Evolutionary conservation across 2,888 invertebrate genomes (phyloP), one percentile per base, ranked within the genome.

Genomic region (Cryptosula pallasiana): DNA sequence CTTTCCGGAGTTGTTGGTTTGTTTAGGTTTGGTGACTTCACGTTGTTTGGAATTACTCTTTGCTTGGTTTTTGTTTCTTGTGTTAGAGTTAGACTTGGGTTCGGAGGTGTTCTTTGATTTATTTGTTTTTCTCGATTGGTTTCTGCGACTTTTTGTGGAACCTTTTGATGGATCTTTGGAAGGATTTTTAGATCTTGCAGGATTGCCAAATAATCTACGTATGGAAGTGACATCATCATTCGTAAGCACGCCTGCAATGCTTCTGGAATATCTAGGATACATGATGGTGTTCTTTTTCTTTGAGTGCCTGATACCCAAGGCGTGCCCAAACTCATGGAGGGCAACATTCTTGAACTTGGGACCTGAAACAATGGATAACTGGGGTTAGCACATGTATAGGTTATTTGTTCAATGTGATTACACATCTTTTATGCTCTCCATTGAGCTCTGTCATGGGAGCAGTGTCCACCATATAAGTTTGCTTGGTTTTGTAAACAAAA

Each of bases 301-400:
- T 5, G 27, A 27, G 32, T 63, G 63, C 3, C 32, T 27, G 25
- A 63, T 63, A 5, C 63, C 63, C n/a, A 63, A n/a, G 32, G 63
- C 63, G 34, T 63, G 63, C 63, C 63, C 63, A 63, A 63, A 63
- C 63, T 63, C 63, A 34, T 63, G 63, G 5, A 27, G 13, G 9
- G 63, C 63, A 32, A 63, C 63, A 63, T 27, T 63, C n/a, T 25
- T 20, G 27, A 63, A 63, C 32, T 63, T 63, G 29, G 63, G 63
- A 13, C 63, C 63, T 63, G 32, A 2, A 63, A n/a, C 27, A 32
- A 27, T 29, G n/a, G n/a, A n/a, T n/a, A n/a, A n/a, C n/a, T n/a
- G n/a, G n/a, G n/a, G n/a, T n/a, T n/a, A n/a, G n/a, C n/a, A n/a
- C n/a, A n/a, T n/a, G n/a, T n/a, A n/a, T n/a, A n/a, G n/a, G n/a